These are phyloP conservation scores for Drosophila bunnanda DNA, from an alignment of 2,888 invertebrate species.

Conservation along the genomic window DNA sequence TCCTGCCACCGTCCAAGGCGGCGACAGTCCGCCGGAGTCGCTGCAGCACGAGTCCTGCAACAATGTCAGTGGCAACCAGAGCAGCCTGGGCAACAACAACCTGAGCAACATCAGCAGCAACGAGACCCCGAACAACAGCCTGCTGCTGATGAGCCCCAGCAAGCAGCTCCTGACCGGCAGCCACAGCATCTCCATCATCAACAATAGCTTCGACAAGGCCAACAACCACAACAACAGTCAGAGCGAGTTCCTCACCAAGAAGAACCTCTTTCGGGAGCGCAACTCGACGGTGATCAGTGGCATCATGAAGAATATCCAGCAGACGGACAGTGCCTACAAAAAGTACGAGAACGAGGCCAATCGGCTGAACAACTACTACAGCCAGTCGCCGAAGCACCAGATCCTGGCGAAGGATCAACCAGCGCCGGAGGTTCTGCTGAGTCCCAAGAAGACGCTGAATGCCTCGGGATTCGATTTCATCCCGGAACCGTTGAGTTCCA, in stretches of 20 bases:
- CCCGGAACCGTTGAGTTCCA: conserved; percentile 46
- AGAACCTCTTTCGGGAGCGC: conserved; percentile 82
- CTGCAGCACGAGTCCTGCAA: conserved; percentile 65
- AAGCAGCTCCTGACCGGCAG: conserved; percentile 77
- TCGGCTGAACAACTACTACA: conserved; percentile 83
- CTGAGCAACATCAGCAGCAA: conserved; percentile 54
- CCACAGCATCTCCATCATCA: conserved; percentile 80
- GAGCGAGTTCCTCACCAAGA: conserved; percentile 83
- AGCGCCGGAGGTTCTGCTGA: conserved; percentile 56
- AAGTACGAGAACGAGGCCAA: conserved; percentile 84
- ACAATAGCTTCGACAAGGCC: conserved; percentile 80
- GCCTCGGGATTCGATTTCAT: conserved; percentile 70
- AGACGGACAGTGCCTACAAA: conserved; percentile 77
- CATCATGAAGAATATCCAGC: conserved; percentile 83
- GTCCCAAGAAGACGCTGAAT: conserved; percentile 79
- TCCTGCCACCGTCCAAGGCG: conserved; percentile 83
- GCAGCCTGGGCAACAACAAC: conserved; percentile 42
- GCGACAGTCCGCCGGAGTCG: conserved; percentile 83
- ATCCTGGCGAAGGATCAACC: conserved; percentile 28
- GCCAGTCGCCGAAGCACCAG: conserved; percentile 82
- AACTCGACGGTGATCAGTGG: conserved; percentile 83
- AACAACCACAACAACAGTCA: conserved; percentile 64
- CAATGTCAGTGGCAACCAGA: conserved; percentile 29
- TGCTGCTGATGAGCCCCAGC: conserved; percentile 77
- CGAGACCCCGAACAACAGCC: conserved; percentile 71